phyloP scores from a whole-genome alignment of 2,113 vertebrate genomes.

The Eidolon helvum region DNA sequence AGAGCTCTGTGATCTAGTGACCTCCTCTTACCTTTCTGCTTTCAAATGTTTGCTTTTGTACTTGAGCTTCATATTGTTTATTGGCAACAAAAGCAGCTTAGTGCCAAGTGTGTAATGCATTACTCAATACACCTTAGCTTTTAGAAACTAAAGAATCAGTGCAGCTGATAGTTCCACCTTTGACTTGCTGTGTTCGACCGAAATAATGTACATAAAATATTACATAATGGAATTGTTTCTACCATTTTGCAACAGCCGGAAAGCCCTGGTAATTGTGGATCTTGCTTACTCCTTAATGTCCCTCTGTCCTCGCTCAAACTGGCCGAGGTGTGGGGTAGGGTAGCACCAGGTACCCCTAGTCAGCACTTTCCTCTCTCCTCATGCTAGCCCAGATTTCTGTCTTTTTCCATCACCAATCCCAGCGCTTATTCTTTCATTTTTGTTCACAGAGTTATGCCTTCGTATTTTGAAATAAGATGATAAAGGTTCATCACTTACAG shows the following conservation, averaged over 20 bases:
- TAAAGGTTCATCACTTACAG: neutral
- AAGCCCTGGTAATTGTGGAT: neutral
- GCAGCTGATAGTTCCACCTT: neutral
- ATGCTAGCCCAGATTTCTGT: neutral
- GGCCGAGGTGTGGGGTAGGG: neutral
- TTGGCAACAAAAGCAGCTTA: slow-evolving; percentile 6
- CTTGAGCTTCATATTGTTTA: slow-evolving; percentile 21
- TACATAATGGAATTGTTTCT: neutral
- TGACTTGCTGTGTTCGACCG: neutral
- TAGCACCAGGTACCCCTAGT: too few relatives aligned
- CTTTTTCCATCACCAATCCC: neutral
- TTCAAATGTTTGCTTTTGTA: slow-evolving; percentile 18
- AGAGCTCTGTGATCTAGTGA: neutral
- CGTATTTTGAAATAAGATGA: neutral
- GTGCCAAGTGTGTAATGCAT: neutral
- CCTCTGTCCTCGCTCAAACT: rapidly evolving
- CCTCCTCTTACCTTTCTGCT: neutral
- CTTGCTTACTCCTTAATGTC: neutral
- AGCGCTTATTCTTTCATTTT: neutral
- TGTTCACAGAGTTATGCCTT: neutral
- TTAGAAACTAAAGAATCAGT: slow-evolving; percentile 43
- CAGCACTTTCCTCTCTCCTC: neutral
- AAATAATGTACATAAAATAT: neutral
- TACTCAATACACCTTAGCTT: neutral
- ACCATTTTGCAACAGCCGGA: neutral